Evolutionary conservation across 1,140 invertebrate genomes (phyloP).

Genomic region (Camponotus floridanus): DNA sequence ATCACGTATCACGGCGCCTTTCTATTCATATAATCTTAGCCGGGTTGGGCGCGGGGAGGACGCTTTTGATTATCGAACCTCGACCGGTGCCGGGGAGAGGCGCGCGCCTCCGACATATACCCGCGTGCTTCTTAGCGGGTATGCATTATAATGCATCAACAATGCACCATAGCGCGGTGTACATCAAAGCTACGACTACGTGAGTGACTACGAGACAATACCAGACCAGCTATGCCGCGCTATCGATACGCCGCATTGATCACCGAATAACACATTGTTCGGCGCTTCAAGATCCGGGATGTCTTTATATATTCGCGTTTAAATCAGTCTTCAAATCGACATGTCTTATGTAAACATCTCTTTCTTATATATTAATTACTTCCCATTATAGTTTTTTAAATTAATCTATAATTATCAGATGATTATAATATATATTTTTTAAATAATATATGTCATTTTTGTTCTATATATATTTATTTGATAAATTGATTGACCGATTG

Average conservation of each 20-base stretch:
- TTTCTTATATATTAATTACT: not conserved
- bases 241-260: slow-evolving; percentile 64
- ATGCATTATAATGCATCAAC: slow-evolving; percentile 83
- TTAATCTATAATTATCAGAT: slow-evolving; percentile 5
- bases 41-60: slow-evolving; percentile 55
- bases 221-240: slow-evolving; percentile 26
- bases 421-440: not conserved
- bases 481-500: not conserved
- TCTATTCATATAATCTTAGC: slow-evolving; percentile 79
- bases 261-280: slow-evolving; percentile 50
- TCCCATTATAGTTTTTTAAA: not conserved
- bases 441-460: not conserved
- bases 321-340: not conserved
- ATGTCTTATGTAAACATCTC: not conserved
- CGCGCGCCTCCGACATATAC: slow-evolving; percentile 72
- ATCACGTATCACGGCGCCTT: slow-evolving; percentile 80
- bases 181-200: slow-evolving; percentile 82
- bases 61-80: slow-evolving; percentile 80
- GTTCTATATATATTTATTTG: not conserved
- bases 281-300: not conserved
- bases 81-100: slow-evolving; percentile 47
- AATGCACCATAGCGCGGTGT: slow-evolving; percentile 80
- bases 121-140: slow-evolving; percentile 70
- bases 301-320: not conserved
- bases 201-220: slow-evolving; percentile 77